These are phyloP conservation scores for Metopia argyrocephala DNA, from an alignment of 2,888 invertebrate species.

Conservation along the genomic window DNA sequence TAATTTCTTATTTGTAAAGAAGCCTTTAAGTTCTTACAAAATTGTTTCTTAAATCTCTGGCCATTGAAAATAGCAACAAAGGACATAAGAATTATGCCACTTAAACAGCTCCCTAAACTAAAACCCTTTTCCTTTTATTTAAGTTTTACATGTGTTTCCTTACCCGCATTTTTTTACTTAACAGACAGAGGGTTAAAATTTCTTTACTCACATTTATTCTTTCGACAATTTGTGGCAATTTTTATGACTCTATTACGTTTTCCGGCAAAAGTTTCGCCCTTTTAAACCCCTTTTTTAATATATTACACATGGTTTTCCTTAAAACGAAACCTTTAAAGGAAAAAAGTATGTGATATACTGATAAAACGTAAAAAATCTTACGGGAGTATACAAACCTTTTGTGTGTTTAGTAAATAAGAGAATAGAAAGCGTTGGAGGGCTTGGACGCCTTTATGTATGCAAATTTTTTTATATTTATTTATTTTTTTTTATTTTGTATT, in stretches of 20 bases:
- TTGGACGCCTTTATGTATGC: constrained; percentile 36
- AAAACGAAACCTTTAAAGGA: constrained; percentile 12
- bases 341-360: constrained; percentile 54
- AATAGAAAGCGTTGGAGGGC: background rate
- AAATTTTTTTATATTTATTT: constrained; percentile 33
- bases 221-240: constrained; percentile 68
- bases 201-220: background rate
- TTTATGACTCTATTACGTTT: constrained; percentile 74
- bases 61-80: constrained; percentile 25
- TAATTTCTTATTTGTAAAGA: background rate
- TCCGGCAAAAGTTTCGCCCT: constrained; percentile 28
- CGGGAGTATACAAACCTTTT: constrained; percentile 20
- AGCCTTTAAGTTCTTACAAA: constrained; percentile 30
- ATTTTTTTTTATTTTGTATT: constrained; percentile 64
- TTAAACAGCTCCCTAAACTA: constrained; percentile 7
- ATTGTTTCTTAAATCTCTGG: constrained; percentile 37
- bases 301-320: constrained; percentile 15
- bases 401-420: background rate
- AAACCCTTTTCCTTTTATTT: background rate
- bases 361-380: constrained; percentile 42
- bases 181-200: constrained; percentile 10
- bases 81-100: background rate
- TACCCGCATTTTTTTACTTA: background rate
- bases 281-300: constrained; percentile 12
- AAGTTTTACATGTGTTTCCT: background rate